Base-by-base conservation (phyloP, 2,113 vertebrate species). In the Epinephelus fuscoguttatus region DNA sequence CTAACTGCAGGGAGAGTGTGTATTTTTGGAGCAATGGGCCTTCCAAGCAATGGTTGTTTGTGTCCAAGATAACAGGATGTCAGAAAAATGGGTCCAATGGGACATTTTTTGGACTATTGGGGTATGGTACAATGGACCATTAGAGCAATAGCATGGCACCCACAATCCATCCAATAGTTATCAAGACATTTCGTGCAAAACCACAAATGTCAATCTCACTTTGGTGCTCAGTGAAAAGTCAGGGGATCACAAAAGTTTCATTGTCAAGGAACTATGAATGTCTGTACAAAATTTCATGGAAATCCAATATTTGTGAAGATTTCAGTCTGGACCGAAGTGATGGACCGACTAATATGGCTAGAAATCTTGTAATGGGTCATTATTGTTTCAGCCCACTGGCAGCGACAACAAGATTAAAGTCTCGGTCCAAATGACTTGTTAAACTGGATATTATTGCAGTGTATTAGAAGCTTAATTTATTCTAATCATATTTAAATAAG, bases 401-500 rank as follows among this genome's bases (percentile, higher is more conserved):
- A 67, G 23, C 17, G 27, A 80, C 25, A 56, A 42, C 40, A 14
- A 61, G 19, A 72, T 33, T 82, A 57, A 57, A 67, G 70, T 49
- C 21, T 60, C n/a, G 37, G 33, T 78, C 47, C 75, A 19, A n/a
- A 61, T 55, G 27, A 50, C 53, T 57, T 59, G 56, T 55, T 75
- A 33, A 73, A 80, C n/a, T 27, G 7, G 25, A 69, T 74, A 50
- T 83, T 69, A 70, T 68, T 50, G 12, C 63, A 30, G 37, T 53
- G 27, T 66, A 56, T 75, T 55, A 42, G 27, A 40, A 45, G n/a
- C 52, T 45, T 27, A 47, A 76, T 68, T 79, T 69, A 61, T 76
- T 83, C 62, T 73, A 56, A 83, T 88, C 77, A 56, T 59, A 86
- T 88, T 79, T 73, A 81, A 81, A 89, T 66, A 30, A 87, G 52